These are phyloP conservation scores for Plebejus melissa DNA, from an alignment of 2,888 invertebrate genomes.

Conservation along the genomic window DNA sequence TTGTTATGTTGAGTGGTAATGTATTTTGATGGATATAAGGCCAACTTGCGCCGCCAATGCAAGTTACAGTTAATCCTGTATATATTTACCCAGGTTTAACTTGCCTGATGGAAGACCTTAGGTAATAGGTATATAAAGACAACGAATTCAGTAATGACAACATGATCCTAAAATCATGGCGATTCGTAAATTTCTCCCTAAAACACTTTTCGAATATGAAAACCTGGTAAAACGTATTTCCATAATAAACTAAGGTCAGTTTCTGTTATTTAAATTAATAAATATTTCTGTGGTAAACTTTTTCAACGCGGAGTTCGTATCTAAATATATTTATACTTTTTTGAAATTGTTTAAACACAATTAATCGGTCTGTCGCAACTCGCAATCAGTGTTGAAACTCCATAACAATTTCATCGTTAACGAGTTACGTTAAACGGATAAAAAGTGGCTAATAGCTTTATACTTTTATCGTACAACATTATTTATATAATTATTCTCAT, in stretches of 20 bases:
- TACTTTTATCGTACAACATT: neutral
- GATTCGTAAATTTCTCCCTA: neutral
- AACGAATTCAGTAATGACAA: neutral
- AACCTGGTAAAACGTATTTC: neutral
- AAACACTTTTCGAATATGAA: neutral
- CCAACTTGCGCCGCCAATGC: too few relatives aligned
- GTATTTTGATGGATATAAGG: too few relatives aligned
- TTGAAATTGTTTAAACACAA: conserved; percentile 17
- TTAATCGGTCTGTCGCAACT: conserved; percentile 10
- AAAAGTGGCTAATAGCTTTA: conserved; percentile 9
- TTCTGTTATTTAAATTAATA: neutral
- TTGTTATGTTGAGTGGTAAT: neutral
- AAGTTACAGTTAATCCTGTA: neutral
- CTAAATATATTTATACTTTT: neutral
- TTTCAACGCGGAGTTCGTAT: neutral
- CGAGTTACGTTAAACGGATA: conserved; percentile 16
- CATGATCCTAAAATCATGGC: neutral
- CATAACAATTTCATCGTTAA: conserved; percentile 18
- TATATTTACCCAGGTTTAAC: too few relatives aligned
- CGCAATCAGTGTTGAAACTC: conserved; percentile 25
- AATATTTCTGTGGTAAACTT: neutral
- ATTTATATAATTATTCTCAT: neutral
- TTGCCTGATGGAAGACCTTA: neutral
- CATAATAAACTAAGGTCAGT: neutral
- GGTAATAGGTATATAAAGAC: neutral